A percentile compares a stretch with the other conserved stretches of the same genome.
Evolutionary conservation across 2,888 invertebrate genomes (phyloP).

Genomic region (Saturnia japonica): DNA sequence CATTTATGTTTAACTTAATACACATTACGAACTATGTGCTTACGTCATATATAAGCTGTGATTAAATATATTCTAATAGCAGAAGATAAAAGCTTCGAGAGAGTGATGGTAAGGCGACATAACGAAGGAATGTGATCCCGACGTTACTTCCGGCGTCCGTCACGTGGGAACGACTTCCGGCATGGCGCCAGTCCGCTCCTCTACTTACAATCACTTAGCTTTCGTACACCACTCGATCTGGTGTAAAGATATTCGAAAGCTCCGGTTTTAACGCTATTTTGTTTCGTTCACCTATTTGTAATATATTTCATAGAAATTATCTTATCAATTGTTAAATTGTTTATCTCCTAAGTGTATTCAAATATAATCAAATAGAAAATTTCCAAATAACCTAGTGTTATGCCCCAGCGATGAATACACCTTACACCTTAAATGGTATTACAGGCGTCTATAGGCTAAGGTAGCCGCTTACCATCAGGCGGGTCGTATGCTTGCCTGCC

Average conservation of each 20-base stretch:
- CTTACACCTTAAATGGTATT: too few species aligned
- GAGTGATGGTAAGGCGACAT: slow-evolving; percentile 60
- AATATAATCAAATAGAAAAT: not conserved
- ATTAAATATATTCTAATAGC: slow-evolving; percentile 31
- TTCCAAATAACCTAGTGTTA: too few species aligned
- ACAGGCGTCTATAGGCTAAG: too few species aligned
- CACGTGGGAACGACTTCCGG: slow-evolving; percentile 79
- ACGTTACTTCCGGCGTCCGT: slow-evolving; percentile 78
- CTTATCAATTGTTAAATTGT: not conserved
- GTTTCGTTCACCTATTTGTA: slow-evolving; percentile 37
- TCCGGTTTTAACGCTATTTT: slow-evolving; percentile 34
- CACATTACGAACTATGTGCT: not conserved
- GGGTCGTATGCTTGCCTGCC: too few species aligned
- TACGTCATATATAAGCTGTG: too few species aligned
- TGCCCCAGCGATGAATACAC: too few species aligned
- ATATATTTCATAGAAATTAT: not conserved
- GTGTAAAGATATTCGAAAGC: slow-evolving; percentile 48
- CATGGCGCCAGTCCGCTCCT: slow-evolving; percentile 70
- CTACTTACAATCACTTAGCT: slow-evolving; percentile 79
- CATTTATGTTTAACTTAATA: not conserved
- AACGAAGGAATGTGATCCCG: slow-evolving; percentile 74
- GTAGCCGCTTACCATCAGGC: too few species aligned
- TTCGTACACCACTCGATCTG: slow-evolving; percentile 57
- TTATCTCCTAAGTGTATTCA: not conserved
- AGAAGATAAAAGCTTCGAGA: slow-evolving; percentile 52